These are phyloP conservation scores for Rhaphigaster nebulosa DNA, from an alignment of 2,888 invertebrate species.

Conservation along the genomic window DNA sequence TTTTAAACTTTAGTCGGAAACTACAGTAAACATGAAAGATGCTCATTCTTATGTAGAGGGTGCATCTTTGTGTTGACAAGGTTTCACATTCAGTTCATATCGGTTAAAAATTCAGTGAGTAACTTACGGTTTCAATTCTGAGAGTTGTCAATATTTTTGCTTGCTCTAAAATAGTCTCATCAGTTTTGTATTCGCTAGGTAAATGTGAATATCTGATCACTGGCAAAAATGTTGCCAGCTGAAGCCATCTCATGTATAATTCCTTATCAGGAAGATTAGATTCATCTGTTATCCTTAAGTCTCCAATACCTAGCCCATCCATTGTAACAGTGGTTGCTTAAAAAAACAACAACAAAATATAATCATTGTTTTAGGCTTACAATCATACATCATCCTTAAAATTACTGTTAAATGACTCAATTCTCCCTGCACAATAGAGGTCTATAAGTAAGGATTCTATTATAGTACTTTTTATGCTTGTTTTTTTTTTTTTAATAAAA, in stretches of 20 bases:
- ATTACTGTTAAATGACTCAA: neutral
- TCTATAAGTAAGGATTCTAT: no score
- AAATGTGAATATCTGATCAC: conserved; percentile 91
- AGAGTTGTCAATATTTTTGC: conserved; percentile 81
- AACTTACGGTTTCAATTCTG: conserved; percentile 79
- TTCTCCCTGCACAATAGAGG: neutral
- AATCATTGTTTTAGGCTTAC: neutral
- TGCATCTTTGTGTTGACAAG: no score
- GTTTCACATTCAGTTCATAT: no score
- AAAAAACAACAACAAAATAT: neutral
- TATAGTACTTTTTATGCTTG: no score
- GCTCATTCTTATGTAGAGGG: no score
- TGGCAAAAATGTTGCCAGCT: conserved; percentile 90
- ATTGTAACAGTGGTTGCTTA: conserved; percentile 17
- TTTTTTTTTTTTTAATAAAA: no score
- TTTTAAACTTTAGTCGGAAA: no score
- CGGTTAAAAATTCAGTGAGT: neutral
- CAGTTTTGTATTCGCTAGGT: conserved; percentile 86
- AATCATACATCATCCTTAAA: neutral
- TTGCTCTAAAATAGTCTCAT: conserved; percentile 81
- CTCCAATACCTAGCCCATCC: conserved; percentile 62
- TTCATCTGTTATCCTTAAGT: conserved; percentile 61
- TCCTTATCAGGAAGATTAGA: conserved; percentile 78
- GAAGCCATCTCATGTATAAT: conserved; percentile 90
- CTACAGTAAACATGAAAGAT: no score